Evolutionary conservation across 2,888 invertebrate species (phyloP), one percentile per base, ranked within the genome.

Genomic region (Cerceris ruficornis): DNA sequence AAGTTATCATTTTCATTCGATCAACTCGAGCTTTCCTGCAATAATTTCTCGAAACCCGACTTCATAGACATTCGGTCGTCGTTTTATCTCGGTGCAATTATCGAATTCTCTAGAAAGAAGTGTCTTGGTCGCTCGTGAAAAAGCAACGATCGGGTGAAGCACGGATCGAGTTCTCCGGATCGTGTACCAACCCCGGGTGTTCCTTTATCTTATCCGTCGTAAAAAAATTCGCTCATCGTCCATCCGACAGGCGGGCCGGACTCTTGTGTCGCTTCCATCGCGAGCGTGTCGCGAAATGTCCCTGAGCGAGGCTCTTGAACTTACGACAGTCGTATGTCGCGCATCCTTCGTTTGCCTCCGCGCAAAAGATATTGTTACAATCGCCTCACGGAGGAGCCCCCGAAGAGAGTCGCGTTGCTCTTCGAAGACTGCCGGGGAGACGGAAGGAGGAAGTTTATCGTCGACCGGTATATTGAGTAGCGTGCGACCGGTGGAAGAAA

Each of bases 301-400:
- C 92, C 91, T 92, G 92, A 92, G 86, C 87, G 87, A 86, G 92
- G 91, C 91, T 92, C 92, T 92, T 92, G 92, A 92, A 92, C 92
- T 91, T 92, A 86, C 77, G 59, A 42, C 59, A 71, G 73, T 75
- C 66, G 73, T 59, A 58, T 78, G 76, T 74, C 74, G 86, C 82
- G 82, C 86, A 88, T 90, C 89, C 88, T 88, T 88, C 85, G 81
- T 75, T 76, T 71, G 82, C 66, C 84, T 69, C 64, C 81, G 86
- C 81, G 81, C 77, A 68, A 79, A 87, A 89, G 88, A 90, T 92
- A 91, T 91, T 90, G 90, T 92, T 92, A 92, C 92, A 90, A 91
- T 92, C 90, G 88, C 89, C 77, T 55, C 28, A 28, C 75, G 65
- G 77, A 75, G 52, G 62, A 74, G 68, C 75, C 75, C 69, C 77